Base-by-base conservation (phyloP, 2,797 vertebrate species). In the Falco cherrug region DNA sequence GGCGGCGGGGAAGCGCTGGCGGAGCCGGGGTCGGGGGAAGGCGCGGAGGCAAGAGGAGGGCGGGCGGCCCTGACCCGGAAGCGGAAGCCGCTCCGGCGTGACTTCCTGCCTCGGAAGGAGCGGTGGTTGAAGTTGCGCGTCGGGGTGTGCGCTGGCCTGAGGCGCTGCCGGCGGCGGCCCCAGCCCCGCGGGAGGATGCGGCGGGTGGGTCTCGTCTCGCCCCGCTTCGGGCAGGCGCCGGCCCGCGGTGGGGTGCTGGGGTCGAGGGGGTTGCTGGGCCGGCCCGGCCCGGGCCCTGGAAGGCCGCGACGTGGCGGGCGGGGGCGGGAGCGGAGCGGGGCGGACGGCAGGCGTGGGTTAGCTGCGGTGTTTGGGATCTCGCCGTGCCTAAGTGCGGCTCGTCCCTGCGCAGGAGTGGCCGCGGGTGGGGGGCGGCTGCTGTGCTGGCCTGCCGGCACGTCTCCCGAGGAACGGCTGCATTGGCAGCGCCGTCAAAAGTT, bases 101-200 rank as follows among this genome's bases (percentile, higher is more conserved):
- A 33, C 33, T 76, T 83, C 70, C 60, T 17, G 76, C 13, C 21
- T 70, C 5, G 90, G 59, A 37, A 84, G 61, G 24, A 94, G 83
- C 33, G 6, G 89, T 5, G 84, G 73, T 39, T 79, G 90, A 63
- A 96, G 88, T 88, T 56, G 51, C 16, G 78, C 19, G 67, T 61
- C 12, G 80, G 71, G 53, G 61, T 22, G 35, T 2, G 61, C 16
- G 24, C 35, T n/a, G 60, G 39, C 35, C 64, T 17, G 69, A 25
- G 90, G 68, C 47, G 6, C 17, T 24, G 78, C 64, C 60, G 37
- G 73, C 31, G 47, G 87, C 61, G 13, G 63, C 29, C 13, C 51
- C 53, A 26, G 43, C 33, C 7, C 31, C 29, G 61, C 71, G 57
- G 71, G 83, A 96, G 65, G 69, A 95, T 96, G 96, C 74, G 87